phyloP scores from a whole-genome alignment of 1,140 invertebrate genomes.

The Copidosoma floridanum region DNA sequence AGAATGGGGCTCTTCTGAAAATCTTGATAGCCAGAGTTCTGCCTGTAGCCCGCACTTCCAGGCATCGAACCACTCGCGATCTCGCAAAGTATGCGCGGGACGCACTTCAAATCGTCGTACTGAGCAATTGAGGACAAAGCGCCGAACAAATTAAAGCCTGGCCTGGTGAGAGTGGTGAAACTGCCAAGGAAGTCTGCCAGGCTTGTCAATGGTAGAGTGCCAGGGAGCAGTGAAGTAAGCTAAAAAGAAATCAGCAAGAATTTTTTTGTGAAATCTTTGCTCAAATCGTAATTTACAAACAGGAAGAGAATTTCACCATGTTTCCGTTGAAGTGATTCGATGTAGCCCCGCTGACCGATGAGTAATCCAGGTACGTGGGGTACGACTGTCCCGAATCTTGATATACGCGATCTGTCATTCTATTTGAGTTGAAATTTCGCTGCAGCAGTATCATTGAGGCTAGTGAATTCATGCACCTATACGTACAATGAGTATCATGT shows the following conservation, averaged over 20 bases:
- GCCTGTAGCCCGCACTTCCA: conserved; percentile 35
- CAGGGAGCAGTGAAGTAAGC: background rate
- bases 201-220: too few species aligned
- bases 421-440: background rate
- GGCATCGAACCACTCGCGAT: conserved; percentile 65
- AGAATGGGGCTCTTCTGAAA: too few species aligned
- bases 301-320: conserved; percentile 8
- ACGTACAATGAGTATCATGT: too few species aligned
- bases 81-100: conserved; percentile 75
- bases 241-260: background rate
- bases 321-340: conserved; percentile 2
- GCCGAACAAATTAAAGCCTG: conserved; percentile 50
- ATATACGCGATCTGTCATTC: conserved; percentile 9
- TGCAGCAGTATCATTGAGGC: conserved; percentile 12
- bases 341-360: background rate
- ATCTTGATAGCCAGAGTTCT: conserved; percentile 16
- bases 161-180: background rate
- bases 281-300: too few species aligned
- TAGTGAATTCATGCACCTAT: conserved; percentile 38
- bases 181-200: conserved; percentile 3
- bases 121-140: conserved; percentile 70
- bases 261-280: too few species aligned
- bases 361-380: conserved; percentile 5
- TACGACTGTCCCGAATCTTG: conserved; percentile 12
- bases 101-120: conserved; percentile 75